phyloP scores from a whole-genome alignment of 1,140 invertebrate species.

The Drosophila lacertosa region DNA sequence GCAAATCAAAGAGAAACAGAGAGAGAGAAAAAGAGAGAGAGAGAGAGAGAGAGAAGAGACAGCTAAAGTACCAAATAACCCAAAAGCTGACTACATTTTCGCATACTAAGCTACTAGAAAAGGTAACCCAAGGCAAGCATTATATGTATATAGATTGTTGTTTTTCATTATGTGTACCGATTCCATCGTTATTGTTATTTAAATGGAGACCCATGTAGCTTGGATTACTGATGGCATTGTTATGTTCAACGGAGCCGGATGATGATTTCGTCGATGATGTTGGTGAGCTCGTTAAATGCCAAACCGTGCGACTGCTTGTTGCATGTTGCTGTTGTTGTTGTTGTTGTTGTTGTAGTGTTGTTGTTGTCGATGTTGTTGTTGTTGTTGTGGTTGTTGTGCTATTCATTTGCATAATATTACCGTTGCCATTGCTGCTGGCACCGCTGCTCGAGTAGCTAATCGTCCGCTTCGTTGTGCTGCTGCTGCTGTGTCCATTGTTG shows the following conservation, averaged over 20 bases:
- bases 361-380: conserved; percentile 42
- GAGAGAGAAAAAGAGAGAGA: conserved; percentile 3
- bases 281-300: conserved; percentile 77
- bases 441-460: conserved; percentile 66
- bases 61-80: conserved; percentile 25
- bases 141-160: conserved; percentile 39
- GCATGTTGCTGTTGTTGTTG: conserved; percentile 48
- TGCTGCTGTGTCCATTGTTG: conserved; percentile 29
- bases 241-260: conserved; percentile 63
- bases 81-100: not conserved
- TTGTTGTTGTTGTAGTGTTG: conserved; percentile 28
- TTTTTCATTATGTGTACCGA: conserved; percentile 50
- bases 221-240: conserved; percentile 84
- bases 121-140: conserved; percentile 24
- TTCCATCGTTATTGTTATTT: conserved; percentile 82
- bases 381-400: conserved; percentile 40
- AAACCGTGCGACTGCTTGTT: conserved; percentile 79
- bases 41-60: conserved; percentile 19
- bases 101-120: conserved; percentile 1
- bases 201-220: conserved; percentile 83
- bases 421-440: conserved; percentile 77
- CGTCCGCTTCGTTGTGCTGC: conserved; percentile 42
- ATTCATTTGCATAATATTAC: conserved; percentile 56
- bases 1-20: conserved; percentile 38
- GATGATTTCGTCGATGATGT: conserved; percentile 76